Evolutionary conservation across 2,797 vertebrate genomes (phyloP), one percentile per base, ranked within the genome.

Genomic region (Distichodus sexfasciatus): DNA sequence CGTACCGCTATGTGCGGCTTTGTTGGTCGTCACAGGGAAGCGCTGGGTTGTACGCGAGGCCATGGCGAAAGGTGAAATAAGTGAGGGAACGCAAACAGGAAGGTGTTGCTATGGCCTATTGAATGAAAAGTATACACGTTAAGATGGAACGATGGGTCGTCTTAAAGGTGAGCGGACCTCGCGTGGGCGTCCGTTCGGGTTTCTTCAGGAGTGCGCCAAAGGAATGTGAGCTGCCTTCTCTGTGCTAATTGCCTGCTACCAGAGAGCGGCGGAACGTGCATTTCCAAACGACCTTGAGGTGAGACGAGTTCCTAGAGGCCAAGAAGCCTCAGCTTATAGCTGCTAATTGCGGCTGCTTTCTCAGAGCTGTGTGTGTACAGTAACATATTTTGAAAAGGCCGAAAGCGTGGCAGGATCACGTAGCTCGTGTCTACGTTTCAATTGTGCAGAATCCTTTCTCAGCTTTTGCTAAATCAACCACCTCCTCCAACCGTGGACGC

Each of bases 401-500:
- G 9, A 17, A 33, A 6, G 7, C 7, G 3, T 21, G 19, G 14
- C 50, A 53, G 9, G 6, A 21, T 12, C 3, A 5, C 7, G 36
- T 33, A 48, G 26, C 41, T 26, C 21, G 38, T 6, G n/a, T 36
- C 53, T 47, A 17, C 7, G 44, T 3, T 12, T n/a, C 21, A 35
- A 19, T 11, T 54, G 44, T 43, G 31, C 38, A 63, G 28, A 71
- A 15, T 43, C 43, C 31, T 66, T 51, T 54, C 64, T 19, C 57
- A 71, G n/a, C n/a, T 53, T 58, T 46, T 53, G 53, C 33, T 50
- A 6, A 43, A 33, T 40, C 7, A 24, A 60, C 72, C 35, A 44
- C 71, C 35, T 74, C 26, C 11, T 15, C 3, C 17, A 70, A 74
- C 59, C 80, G 79, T 77, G 51, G 53, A 31, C 4, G 10, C 28